These are phyloP conservation scores for Pagetopsis macropterus DNA, from an alignment of 2,797 vertebrate genomes.

Conservation along the genomic window DNA sequence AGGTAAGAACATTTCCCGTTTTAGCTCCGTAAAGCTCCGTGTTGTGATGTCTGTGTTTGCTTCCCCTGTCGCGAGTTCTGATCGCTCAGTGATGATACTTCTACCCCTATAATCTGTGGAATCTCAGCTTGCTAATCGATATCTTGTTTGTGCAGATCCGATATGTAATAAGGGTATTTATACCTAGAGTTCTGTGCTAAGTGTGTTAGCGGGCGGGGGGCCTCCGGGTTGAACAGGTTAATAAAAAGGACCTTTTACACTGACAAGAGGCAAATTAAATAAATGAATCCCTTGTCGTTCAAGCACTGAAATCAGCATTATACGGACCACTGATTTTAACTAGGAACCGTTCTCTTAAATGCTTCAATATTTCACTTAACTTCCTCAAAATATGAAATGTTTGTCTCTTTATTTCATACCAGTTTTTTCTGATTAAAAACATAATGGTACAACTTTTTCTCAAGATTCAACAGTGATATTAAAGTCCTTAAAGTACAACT, in stretches of 20 bases:
- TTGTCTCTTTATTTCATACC: neutral
- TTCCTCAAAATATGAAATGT: conserved; percentile 12
- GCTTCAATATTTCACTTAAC: neutral
- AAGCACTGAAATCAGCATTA: conserved; percentile 13
- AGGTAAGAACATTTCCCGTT: too few relatives aligned
- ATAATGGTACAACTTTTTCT: neutral
- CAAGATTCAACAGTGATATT: neutral
- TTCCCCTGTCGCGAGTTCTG: too few relatives aligned
- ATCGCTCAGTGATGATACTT: too few relatives aligned
- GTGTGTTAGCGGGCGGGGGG: too few relatives aligned
- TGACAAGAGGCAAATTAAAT: conserved; percentile 13
- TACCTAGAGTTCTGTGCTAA: too few relatives aligned
- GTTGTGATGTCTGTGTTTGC: too few relatives aligned
- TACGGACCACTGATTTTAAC: neutral
- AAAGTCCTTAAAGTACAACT: too few relatives aligned
- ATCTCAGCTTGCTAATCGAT: too few relatives aligned
- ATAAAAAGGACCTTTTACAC: conserved; percentile 29
- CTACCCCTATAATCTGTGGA: too few relatives aligned
- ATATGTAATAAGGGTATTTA: neutral
- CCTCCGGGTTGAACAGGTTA: neutral
- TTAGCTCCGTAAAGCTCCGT: too few relatives aligned
- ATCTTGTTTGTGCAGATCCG: too few relatives aligned
- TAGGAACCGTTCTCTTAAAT: neutral
- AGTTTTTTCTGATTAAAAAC: neutral
- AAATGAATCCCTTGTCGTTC: neutral